Conservation (phyloP, 1,140 invertebrate genomes). For the Zaprionus ornatus region DNA sequence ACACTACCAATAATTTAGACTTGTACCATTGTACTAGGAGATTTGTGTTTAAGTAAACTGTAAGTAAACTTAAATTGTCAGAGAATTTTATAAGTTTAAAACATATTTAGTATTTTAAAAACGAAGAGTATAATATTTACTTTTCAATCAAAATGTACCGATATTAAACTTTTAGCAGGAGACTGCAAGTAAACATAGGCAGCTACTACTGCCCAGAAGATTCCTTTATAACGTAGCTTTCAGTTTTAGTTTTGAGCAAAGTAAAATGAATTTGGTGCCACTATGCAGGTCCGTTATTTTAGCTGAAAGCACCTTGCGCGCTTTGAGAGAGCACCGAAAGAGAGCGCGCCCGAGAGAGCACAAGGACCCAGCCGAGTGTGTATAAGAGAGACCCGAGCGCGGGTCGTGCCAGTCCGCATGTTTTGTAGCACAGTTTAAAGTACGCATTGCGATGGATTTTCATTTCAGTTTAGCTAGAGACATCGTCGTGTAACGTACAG, state of each 20-base stretch:
- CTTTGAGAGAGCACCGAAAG: not conserved
- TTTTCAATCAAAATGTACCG: too few relatives aligned
- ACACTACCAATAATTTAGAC: too few relatives aligned
- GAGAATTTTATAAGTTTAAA: too few relatives aligned
- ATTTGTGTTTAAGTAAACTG: too few relatives aligned
- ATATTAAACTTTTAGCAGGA: too few relatives aligned
- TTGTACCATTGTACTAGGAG: too few relatives aligned
- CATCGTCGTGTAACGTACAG: conserved; percentile 74
- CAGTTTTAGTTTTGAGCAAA: not conserved
- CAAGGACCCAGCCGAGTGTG: conserved; percentile 14
- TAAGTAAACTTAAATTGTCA: too few relatives aligned
- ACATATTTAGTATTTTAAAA: not conserved
- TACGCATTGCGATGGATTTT: conserved; percentile 73
- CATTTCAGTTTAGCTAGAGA: conserved; percentile 77
- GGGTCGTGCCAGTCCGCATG: conserved; percentile 22
- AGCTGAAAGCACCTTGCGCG: conserved; percentile 4
- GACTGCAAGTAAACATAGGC: not conserved
- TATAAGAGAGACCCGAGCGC: conserved; percentile 17
- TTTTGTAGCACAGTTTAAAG: conserved; percentile 73
- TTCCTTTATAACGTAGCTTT: too few relatives aligned
- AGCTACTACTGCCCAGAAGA: not conserved
- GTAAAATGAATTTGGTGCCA: not conserved
- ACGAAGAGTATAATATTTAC: too few relatives aligned
- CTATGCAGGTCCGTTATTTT: conserved; percentile 15
- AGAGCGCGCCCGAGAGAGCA: not conserved